Base-by-base conservation (phyloP, 1,140 invertebrate genomes). In the Helicoverpa armigera region DNA sequence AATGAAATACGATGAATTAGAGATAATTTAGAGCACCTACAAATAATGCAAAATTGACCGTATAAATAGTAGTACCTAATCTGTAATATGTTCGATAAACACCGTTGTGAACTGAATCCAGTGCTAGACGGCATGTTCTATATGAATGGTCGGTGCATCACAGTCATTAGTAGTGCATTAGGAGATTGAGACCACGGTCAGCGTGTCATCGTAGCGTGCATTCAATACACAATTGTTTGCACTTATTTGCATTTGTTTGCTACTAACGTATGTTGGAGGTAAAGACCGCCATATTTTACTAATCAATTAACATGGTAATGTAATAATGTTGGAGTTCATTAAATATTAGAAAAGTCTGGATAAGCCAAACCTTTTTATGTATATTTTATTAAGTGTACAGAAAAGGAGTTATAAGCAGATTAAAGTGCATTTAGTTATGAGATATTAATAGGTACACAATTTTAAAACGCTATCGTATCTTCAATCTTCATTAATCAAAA, bases 101-200 rank as follows among this genome's bases (percentile, higher is more conserved):
- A 5, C 7, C 10, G 23, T 12, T 60, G 23, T 29, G 18, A 0
- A 23, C 12, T 61, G 23, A 13, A 61, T 13, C 14, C 2, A 61
- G 11, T 3, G 4, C 16, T 48, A 18, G 29, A 3, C 53, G 7
- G 48, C 23, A 74, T 60, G 54, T 74, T 74, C 53, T 74, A 23
- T 58, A 73, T 61, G 54, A 48, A 51, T 63, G 13, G 54, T 14
- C 23, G 23, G n/a, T 29, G 23, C 72, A 53, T 81, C 29, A 75
- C 65, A 31, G 50, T 80, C 73, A 82, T 81, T 83, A 82, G 63
- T 54, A 51, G 23, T 65, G 70, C 75, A 69, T 61, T 56, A 76
- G 79, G 72, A 63, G 61, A 83, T 75, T 69, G 79, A 75, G 81
- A 23, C 74, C 82, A 82, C 79, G 84, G 86, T 83, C 84, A 84